Evolutionary conservation across 2,888 invertebrate genomes (phyloP), one percentile per base, ranked within the genome.

Genomic region (Drosophila maculinotata): DNA sequence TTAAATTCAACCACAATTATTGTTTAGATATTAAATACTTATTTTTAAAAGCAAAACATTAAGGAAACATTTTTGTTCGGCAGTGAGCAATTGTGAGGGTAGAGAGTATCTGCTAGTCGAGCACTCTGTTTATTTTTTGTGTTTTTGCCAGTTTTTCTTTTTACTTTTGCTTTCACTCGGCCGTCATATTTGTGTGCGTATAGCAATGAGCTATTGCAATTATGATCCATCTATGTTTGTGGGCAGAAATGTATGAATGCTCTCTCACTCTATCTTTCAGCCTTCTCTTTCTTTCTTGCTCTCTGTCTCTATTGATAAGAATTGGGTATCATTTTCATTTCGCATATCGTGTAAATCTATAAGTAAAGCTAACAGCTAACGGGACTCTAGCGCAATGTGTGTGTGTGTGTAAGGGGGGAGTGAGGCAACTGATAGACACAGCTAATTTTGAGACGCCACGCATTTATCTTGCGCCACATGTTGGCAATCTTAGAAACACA

Each of bases 381-480:
- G 25, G 26, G n/a, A 56, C 25, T 35, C 14, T 45, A 60, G 31
- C 30, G 2, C 20, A 15, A 20, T 33, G 17, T 25, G 25, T 25
- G 14, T 8, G 7, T 20, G n/a, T 26, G 14, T 14, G n/a, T 42
- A 28, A 20, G 8, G 0, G 12, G 6, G 15, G 52, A 31, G 23
- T 45, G 54, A 17, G 38, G 5, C 2, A 12, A 58, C 52, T 75
- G 64, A 71, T 57, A 57, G 63, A 73, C 25, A 39, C 31, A 64
- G 65, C 72, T 69, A 76, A 76, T 76, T 75, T 59, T 65, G 60
- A 63, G 69, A 66, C 59, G 58, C 56, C 53, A 42, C 51, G 69
- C 73, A 76, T 76, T 76, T 76, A 73, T 76, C 73, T 76, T 76
- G 76, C 49, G 60, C 51, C 76, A 76, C 73, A 76, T 76, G 73